These are phyloP conservation scores for Chloroceryle aenea DNA, from an alignment of 2,113 vertebrate species.

Conservation along the genomic window DNA sequence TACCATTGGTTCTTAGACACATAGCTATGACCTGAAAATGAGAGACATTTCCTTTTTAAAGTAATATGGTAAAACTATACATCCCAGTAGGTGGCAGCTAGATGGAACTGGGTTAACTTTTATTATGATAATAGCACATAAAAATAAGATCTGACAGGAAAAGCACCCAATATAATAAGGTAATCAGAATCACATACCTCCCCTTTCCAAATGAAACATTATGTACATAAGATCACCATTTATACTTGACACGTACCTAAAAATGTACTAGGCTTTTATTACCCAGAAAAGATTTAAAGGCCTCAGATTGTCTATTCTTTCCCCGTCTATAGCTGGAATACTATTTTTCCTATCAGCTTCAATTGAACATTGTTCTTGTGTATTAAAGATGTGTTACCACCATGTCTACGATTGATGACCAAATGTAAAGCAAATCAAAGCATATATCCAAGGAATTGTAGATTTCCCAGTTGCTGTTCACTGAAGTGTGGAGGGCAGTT, in stretches of 20 bases:
- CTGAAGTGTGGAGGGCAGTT: not conserved
- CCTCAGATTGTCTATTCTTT: not conserved
- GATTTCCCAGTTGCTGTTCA: not conserved
- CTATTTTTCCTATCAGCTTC: not conserved
- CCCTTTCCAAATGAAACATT: slow-evolving; percentile 31
- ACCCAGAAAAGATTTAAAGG: slow-evolving; percentile 8
- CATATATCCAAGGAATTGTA: not conserved
- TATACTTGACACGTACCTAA: not conserved
- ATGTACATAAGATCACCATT: not conserved
- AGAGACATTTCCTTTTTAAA: slow-evolving; percentile 42
- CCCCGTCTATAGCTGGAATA: not conserved
- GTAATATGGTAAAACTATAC: slow-evolving; percentile 54
- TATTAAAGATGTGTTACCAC: not conserved
- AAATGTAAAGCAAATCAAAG: slow-evolving; percentile 3
- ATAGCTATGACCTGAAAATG: slow-evolving; percentile 34
- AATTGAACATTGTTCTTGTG: not conserved
- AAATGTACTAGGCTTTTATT: slow-evolving; percentile 3
- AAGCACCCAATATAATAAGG: slow-evolving; percentile 48
- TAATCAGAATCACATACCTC: slow-evolving; percentile 51
- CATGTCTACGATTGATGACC: not conserved
- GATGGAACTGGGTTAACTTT: slow-evolving; percentile 74
- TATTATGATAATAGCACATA: slow-evolving; percentile 64
- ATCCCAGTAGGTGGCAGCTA: slow-evolving; percentile 78
- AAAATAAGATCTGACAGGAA: slow-evolving; percentile 62
- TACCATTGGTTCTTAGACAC: not conserved